Evolutionary conservation across 2,113 vertebrate genomes (phyloP), one percentile per base, ranked within the genome.

Genomic region (Psammodynastes pulverulentus): DNA sequence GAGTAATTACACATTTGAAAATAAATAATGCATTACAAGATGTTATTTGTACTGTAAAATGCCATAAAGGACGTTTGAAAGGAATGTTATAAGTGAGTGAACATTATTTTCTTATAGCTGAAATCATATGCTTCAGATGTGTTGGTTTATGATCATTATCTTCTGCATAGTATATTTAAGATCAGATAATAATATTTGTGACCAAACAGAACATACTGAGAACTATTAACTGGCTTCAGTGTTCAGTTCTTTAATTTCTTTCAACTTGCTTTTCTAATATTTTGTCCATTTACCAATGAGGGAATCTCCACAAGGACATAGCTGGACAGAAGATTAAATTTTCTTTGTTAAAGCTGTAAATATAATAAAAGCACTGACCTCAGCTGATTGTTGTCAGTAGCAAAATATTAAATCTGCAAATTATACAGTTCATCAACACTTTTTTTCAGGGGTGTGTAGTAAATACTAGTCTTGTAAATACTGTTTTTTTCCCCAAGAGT

Each of bases 311-410:
- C 62, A 49, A 49, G 19, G 21, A 0, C 34, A 87, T 49, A 39
- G n/a, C 43, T 52, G 72, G 85, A 45, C 21, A 67, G 46, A 88
- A 43, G 49, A 53, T 19, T 52, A 19, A 52, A 26, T 53, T 29
- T 0, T 48, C 5, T 21, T 79, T 24, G 39, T 87, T 26, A 48
- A 48, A 86, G 19, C 48, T 52, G 23, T 7, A 43, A 49, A 62
- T 39, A n/a, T 45, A 52, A 87, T 39, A 39, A 72, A 62, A 53
- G n/a, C 13, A 4, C 53, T 88, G 91, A 10, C 54, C 49, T 48
- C 19, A 87, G 46, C 94, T 89, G 93, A 95, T 91, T 94, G 93
- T 94, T 95, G 84, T 54, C 49, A 89, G 8, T 53, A 56, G 21
- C 52, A 87, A 45, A 84, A 88, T 26, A 23, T 72, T 96, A 92